Percentiles rank a stretch among this genome's conserved stretches.
Conservation (phyloP, 2,888 invertebrate species). For the Sarcophaga caerulescens region DNA sequence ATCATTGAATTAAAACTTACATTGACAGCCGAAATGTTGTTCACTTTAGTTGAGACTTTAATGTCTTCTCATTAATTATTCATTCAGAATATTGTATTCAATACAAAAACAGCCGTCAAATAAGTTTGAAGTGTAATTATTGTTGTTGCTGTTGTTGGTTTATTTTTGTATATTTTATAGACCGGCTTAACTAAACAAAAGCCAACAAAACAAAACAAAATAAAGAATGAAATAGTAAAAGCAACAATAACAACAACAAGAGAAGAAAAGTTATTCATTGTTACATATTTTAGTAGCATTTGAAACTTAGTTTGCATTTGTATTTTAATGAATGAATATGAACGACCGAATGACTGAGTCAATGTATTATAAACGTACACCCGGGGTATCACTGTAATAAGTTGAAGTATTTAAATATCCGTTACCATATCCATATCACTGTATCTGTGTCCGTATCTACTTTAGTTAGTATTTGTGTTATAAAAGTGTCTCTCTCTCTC, state of each 20-base stretch:
- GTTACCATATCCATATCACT: background rate
- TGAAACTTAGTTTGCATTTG: background rate
- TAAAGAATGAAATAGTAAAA: background rate
- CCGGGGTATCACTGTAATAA: background rate
- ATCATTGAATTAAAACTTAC: no score
- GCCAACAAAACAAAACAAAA: background rate
- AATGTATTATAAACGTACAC: background rate
- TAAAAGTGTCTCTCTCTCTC: no score
- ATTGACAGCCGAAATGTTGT: no score
- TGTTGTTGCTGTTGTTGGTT: background rate
- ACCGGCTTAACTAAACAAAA: slow-evolving; percentile 23
- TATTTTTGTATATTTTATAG: slow-evolving; percentile 2
- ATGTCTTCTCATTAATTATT: background rate
- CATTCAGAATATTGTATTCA: background rate
- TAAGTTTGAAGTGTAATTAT: background rate
- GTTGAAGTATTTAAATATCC: background rate
- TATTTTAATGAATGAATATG: background rate
- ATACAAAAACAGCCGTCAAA: background rate
- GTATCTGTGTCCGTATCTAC: no score
- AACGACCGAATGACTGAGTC: background rate
- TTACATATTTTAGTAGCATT: slow-evolving; percentile 37
- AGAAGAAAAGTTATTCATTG: slow-evolving; percentile 22
- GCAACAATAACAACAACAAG: background rate
- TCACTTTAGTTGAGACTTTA: background rate
- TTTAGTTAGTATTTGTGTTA: no score